A percentile compares a stretch with the other conserved stretches of the same genome.
phyloP scores from a whole-genome alignment of 1,140 invertebrate genomes.

The Brachionus koreanus region DNA sequence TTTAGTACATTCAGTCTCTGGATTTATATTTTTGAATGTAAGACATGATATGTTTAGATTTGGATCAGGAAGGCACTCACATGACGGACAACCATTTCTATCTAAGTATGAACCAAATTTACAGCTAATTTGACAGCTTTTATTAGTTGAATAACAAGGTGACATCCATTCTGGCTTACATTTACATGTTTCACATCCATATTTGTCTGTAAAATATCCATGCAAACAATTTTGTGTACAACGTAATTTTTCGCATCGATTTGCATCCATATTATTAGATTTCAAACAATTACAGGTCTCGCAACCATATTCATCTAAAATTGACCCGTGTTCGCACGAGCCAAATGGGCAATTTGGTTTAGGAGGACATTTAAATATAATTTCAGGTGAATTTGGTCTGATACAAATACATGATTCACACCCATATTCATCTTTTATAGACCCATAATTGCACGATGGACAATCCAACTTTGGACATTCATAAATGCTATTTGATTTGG shows the following conservation, averaged over 20 bases:
- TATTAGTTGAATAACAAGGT: neutral
- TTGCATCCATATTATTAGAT: neutral
- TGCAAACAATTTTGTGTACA: neutral
- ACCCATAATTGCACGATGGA: slow-evolving; percentile 20
- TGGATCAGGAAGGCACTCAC: slow-evolving; percentile 33
- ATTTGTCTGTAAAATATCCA: slow-evolving; percentile 31
- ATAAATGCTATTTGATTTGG: neutral
- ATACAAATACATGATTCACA: slow-evolving; percentile 44
- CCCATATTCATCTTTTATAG: slow-evolving; percentile 42
- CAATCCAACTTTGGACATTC: slow-evolving; percentile 40
- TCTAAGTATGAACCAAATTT: slow-evolving; percentile 29
- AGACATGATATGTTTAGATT: neutral
- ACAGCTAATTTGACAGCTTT: neutral
- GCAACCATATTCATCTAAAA: slow-evolving; percentile 32
- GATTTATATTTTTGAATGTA: neutral
- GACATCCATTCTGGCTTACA: slow-evolving; percentile 37
- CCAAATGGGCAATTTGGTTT: slow-evolving; percentile 9
- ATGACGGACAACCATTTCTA: slow-evolving; percentile 19
- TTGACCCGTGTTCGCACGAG: slow-evolving; percentile 21
- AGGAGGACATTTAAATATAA: neutral
- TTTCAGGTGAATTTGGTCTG: neutral
- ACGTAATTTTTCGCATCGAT: neutral
- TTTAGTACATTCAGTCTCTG: neutral
- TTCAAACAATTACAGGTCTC: slow-evolving; percentile 30
- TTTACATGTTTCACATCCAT: slow-evolving; percentile 39